A percentile compares a stretch with the other conserved stretches of the same genome.
These are phyloP conservation scores for Heliothis peltigera DNA, from an alignment of 2,888 invertebrate genomes.

Conservation along the genomic window DNA sequence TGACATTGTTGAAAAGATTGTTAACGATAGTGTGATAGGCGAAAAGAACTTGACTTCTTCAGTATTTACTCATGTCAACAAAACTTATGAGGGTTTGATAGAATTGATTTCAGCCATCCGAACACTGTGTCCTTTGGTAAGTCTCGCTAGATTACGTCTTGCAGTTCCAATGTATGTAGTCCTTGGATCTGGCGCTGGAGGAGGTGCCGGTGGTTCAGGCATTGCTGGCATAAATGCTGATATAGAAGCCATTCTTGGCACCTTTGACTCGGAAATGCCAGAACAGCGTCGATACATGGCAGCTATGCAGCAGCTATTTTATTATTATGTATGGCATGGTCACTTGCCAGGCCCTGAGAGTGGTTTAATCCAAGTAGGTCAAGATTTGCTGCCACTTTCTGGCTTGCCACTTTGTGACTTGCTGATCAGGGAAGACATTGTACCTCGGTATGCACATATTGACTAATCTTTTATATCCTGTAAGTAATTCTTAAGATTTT, in stretches of 20 bases:
- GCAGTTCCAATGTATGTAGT: slow-evolving; percentile 93
- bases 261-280: slow-evolving; percentile 92
- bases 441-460: slow-evolving; percentile 93
- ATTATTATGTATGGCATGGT: slow-evolving; percentile 95
- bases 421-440: slow-evolving; percentile 93
- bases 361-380: slow-evolving; percentile 92
- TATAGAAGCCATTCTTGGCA: slow-evolving; percentile 94
- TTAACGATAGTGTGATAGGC: slow-evolving; percentile 91
- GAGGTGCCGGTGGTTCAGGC: slow-evolving; percentile 80
- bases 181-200: slow-evolving; percentile 90
- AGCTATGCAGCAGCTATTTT: slow-evolving; percentile 95
- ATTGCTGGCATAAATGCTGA: slow-evolving; percentile 91
- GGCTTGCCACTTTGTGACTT: slow-evolving; percentile 94
- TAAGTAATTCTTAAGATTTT: slow-evolving; percentile 49
- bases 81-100: slow-evolving; percentile 92
- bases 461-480: slow-evolving; percentile 88
- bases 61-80: slow-evolving; percentile 91
- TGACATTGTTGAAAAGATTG: slow-evolving; percentile 91
- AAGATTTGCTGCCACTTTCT: slow-evolving; percentile 91
- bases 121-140: slow-evolving; percentile 94
- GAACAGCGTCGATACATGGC: slow-evolving; percentile 93
- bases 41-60: slow-evolving; percentile 91
- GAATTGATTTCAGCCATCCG: slow-evolving; percentile 94
- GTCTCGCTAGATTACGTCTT: slow-evolving; percentile 91
- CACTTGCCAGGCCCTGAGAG: slow-evolving; percentile 91